phyloP scores from a whole-genome alignment of 2,888 invertebrate species.

The Brenthis daphne region DNA sequence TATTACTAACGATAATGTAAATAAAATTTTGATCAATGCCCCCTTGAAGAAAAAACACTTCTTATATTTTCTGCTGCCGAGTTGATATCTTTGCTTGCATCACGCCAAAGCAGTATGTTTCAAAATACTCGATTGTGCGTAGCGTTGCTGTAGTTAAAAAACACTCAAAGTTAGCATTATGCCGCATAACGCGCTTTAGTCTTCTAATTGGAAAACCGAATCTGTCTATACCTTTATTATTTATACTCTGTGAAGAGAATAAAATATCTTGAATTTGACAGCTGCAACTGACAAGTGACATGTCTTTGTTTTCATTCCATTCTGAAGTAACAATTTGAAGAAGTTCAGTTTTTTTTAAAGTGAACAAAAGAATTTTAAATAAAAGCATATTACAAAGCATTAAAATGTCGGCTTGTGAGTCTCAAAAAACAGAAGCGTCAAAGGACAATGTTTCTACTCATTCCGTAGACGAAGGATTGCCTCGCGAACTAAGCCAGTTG shows the following conservation, averaged over 20 bases:
- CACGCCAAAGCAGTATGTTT: too few species aligned
- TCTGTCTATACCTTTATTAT: background rate
- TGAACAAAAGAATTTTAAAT: slow-evolving; percentile 23
- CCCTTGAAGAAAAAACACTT: too few species aligned
- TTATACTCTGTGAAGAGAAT: background rate
- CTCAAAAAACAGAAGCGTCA: slow-evolving; percentile 66
- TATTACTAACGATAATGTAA: too few species aligned
- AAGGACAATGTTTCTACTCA: slow-evolving; percentile 78
- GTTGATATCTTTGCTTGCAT: too few species aligned
- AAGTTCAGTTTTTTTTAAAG: slow-evolving; percentile 34
- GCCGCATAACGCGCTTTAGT: too few species aligned
- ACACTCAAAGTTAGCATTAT: too few species aligned
- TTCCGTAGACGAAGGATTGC: slow-evolving; percentile 81
- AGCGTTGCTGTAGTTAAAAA: too few species aligned
- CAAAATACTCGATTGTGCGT: too few species aligned
- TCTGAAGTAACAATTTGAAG: slow-evolving; percentile 38
- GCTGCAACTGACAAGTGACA: slow-evolving; percentile 39
- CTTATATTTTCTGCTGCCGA: too few species aligned
- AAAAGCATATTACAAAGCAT: slow-evolving; percentile 15
- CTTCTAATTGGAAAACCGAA: too few species aligned
- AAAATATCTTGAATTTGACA: slow-evolving; percentile 20
- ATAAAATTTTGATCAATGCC: too few species aligned
- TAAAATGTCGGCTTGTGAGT: slow-evolving; percentile 71
- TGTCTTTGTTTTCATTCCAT: slow-evolving; percentile 58
- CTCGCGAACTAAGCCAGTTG: slow-evolving; percentile 85